Base-by-base conservation (phyloP, 2,888 invertebrate species). In the Dryobota labecula region DNA sequence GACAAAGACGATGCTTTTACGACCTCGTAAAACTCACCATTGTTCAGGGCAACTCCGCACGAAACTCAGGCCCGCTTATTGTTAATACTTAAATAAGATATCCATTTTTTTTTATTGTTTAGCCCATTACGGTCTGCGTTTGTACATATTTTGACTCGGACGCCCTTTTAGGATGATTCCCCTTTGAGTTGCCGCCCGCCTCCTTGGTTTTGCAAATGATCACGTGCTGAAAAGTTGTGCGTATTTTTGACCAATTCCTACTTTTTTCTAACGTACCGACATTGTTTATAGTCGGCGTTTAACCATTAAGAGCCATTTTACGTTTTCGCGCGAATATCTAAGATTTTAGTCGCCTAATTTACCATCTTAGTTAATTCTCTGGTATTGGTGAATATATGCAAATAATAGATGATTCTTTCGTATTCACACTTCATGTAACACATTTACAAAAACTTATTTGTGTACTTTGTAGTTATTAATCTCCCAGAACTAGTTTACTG, bases 91-190 rank as follows among this genome's bases (percentile, higher is more conserved):
- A 95, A 96, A 94, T 96, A 93, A 96, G 95, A 95, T 92, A 93
- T 96, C 94, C 93, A 94, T 92, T 95, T 95, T 95, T 36, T 67
- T 94, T 92, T 93, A 91, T 89, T 93, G 92, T 94, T 92, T 90
- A 89, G 92, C 88, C 94, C 91, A 94, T 94, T 94, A 94, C 88
- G 90, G 91, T 86, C 89, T 85, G 86, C 90, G 90, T 93, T 94
- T 94, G 94, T 94, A 95, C 94, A 95, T 95, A 94, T 96, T 96
- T 95, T 95, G 95, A 96, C 95, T 93, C 73, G 89, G 56, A 78
- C 78, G 76, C 85, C 89, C 92, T 91, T 90, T 93, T 90, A 87
- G 82, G 82, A 84, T 72, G 76, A 81, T 76, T 76, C 77, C 47
- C 57, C 91, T 95, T 95, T 95, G 93, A 91, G 66, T 30, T 78